A percentile compares a stretch with the other conserved stretches of the same genome.
Conservation (phyloP, 92 coral and sea anemone species). For the Phenganax subtilis region DNA sequence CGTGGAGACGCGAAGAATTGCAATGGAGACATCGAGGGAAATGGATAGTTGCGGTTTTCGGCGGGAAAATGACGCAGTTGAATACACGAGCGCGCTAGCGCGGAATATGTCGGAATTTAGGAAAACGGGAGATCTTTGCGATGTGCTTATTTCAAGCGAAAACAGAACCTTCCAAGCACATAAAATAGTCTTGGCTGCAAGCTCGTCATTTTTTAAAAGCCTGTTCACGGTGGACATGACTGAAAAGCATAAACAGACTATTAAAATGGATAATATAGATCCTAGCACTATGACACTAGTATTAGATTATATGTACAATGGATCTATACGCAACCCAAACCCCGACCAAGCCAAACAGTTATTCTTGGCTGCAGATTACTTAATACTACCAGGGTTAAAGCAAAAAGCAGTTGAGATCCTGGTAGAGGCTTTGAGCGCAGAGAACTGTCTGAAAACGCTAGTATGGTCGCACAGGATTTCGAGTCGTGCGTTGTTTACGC, state of each 20-base stretch:
- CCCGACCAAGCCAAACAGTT: slow-evolving; percentile 21
- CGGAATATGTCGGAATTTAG: slow-evolving; percentile 22
- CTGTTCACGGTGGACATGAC: slow-evolving; percentile 34
- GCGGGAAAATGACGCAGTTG: slow-evolving; percentile 1
- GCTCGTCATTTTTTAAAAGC: slow-evolving; percentile 34
- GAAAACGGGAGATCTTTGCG: slow-evolving; percentile 16
- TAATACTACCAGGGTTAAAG: slow-evolving; percentile 29
- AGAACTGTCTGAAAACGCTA: slow-evolving; percentile 32
- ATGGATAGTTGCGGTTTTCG: background rate
- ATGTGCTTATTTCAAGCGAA: slow-evolving; percentile 16
- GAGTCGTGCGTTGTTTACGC: slow-evolving; percentile 16
- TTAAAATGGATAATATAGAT: slow-evolving; percentile 19
- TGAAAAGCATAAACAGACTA: slow-evolving; percentile 12
- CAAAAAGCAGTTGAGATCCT: slow-evolving; percentile 3
- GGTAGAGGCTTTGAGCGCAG: slow-evolving; percentile 20
- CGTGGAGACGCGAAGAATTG: background rate
- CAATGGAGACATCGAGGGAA: background rate
- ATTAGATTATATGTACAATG: slow-evolving; percentile 29
- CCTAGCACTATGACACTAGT: slow-evolving; percentile 26
- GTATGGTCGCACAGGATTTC: slow-evolving; percentile 29
- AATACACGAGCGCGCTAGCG: slow-evolving; percentile 7
- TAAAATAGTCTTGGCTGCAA: slow-evolving; percentile 30
- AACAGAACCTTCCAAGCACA: slow-evolving; percentile 19
- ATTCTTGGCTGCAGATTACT: slow-evolving; percentile 34
- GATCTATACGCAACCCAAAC: background rate